Conservation (phyloP, 2,888 invertebrate species). For the Eupithecia vulgata region DNA sequence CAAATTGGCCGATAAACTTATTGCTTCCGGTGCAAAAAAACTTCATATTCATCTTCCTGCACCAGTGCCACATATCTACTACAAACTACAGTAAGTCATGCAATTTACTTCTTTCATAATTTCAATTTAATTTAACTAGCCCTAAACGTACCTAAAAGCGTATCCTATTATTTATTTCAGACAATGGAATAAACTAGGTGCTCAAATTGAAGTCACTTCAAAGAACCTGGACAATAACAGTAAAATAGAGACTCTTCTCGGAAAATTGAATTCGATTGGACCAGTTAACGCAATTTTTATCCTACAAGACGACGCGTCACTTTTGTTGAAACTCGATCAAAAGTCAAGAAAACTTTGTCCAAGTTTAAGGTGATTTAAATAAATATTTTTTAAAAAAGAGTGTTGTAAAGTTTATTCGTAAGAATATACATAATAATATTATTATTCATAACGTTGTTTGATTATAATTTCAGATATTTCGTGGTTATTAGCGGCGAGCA, state of each 20-base stretch:
- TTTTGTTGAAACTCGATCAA: conserved; percentile 26
- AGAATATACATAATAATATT: background rate
- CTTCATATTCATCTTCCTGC: conserved; percentile 21
- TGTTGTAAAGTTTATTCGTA: background rate
- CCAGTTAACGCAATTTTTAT: conserved; percentile 25
- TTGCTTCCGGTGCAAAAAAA: conserved; percentile 24
- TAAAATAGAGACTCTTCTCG: conserved; percentile 8
- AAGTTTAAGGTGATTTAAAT: conserved; percentile 13
- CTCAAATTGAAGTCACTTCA: conserved; percentile 10
- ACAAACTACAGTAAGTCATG: conserved; percentile 49
- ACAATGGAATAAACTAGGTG: conserved; percentile 18
- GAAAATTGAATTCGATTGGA: conserved; percentile 10
- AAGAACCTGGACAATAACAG: background rate
- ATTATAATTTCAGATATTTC: conserved; percentile 20
- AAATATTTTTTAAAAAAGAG: background rate
- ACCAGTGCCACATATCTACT: conserved; percentile 20
- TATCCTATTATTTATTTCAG: conserved; percentile 12
- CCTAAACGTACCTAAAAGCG: background rate
- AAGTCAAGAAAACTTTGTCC: conserved; percentile 16
- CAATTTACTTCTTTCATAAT: background rate
- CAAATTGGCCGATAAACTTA: conserved; percentile 44
- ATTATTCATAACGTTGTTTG: background rate
- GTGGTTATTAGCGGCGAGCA: conserved; percentile 20
- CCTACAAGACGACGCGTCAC: conserved; percentile 6
- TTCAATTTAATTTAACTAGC: background rate